Evolutionary conservation across 53 echinoderm and acorn worm genomes (phyloP), one percentile per base, ranked within the genome.

Genomic region (Holothuria leucospilota): DNA sequence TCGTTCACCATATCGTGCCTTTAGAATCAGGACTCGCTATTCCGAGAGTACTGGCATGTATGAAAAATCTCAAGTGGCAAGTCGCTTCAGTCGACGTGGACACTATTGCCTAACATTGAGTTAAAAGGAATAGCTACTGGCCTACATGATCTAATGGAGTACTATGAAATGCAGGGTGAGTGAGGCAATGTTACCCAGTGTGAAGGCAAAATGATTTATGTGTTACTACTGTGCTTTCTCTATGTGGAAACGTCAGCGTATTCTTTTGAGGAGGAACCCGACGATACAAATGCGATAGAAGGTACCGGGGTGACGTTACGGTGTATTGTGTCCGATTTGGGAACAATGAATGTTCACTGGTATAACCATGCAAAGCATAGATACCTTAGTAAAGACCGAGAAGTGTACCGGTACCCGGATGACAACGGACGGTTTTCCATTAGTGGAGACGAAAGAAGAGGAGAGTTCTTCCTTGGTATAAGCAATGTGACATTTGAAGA

Each of bases 341-440:
- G 83, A 13, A 20, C 65, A 18, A 64, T 79, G 61, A 71, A 72
- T 23, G 82, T 91, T 16, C 82, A 81, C 21, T 91, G 91, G 91
- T 91, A 87, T 66, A 49, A 80, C 41, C 87, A 87, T 66, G 84
- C 83, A 29, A 78, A 82, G 59, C 87, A 87, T 65, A 82, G 85
- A 51, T 91, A 91, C 77, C 61, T 91, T 73, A 91, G 91, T 27
- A 39, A 84, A 21, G 84, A 87, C 29, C 51, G 74, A 7, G 27
- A 62, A n/a, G 75, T 91, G 28, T 87, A 69, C 49, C 73, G 59
- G 13, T 56, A 64, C 18, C 39, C 87, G 6, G 87, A 64, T 53
- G 69, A 86, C 66, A 20, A 38, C 16, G 83, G 51, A 6, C 83
- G 87, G 74, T 87, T 91, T 29, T 87, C 87, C 9, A 87, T 87